Evolutionary conservation across 2,797 vertebrate species (phyloP).

Genomic region (Mallotus villosus): DNA sequence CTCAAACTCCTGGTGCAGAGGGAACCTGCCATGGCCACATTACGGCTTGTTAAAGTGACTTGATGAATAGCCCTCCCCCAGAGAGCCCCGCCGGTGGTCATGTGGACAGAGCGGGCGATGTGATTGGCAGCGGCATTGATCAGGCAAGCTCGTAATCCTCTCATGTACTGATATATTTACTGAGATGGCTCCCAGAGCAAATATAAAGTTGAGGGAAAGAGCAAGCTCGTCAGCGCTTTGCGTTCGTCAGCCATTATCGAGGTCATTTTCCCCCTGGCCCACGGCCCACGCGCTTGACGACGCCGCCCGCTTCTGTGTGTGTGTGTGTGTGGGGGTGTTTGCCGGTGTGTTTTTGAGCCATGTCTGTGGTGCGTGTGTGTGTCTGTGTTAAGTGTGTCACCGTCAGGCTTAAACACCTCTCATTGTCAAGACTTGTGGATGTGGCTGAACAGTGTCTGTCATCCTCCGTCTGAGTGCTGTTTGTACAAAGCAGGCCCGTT

Average conservation of each 20-base stretch:
- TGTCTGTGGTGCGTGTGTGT: too few species aligned
- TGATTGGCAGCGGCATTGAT: constrained; percentile 33
- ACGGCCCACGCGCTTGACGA: not conserved
- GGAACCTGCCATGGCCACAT: too few species aligned
- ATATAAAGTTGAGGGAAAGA: constrained; percentile 22
- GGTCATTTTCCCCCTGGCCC: constrained; percentile 17
- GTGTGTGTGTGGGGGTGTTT: not conserved
- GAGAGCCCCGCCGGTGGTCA: constrained; percentile 11
- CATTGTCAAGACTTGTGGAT: constrained; percentile 30
- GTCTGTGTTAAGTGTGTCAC: constrained; percentile 10
- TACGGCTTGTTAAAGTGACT: constrained; percentile 25
- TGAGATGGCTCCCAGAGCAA: constrained; percentile 19
- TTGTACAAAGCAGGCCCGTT: constrained; percentile 50
- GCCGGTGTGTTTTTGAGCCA: not conserved
- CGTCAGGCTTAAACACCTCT: constrained; percentile 17
- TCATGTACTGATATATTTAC: constrained; percentile 19
- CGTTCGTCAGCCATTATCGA: constrained; percentile 17
- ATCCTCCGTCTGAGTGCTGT: constrained; percentile 42
- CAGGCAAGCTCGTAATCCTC: constrained; percentile 21
- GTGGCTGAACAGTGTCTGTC: constrained; percentile 35
- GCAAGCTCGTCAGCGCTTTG: constrained; percentile 32
- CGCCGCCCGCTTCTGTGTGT: not conserved
- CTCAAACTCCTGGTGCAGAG: too few species aligned
- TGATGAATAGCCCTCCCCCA: constrained; percentile 31
- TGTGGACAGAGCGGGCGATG: constrained; percentile 9